phyloP scores from a whole-genome alignment of 2,797 vertebrate genomes.

The Carcharodon carcharias region DNA sequence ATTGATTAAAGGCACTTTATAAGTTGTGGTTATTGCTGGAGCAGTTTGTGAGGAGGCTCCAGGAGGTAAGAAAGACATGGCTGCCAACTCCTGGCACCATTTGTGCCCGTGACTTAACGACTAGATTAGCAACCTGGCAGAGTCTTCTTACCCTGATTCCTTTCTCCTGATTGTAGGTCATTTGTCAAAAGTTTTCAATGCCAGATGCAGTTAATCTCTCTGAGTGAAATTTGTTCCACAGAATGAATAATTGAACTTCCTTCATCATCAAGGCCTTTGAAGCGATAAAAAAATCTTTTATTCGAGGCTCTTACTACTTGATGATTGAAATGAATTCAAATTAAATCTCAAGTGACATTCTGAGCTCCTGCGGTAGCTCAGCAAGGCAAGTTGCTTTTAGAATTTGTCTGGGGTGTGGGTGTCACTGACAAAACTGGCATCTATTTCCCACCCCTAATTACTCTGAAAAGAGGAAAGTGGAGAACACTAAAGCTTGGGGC shows the following conservation, averaged over 20 bases:
- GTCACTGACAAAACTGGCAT: neutral
- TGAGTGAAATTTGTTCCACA: neutral
- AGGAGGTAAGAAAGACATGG: no score
- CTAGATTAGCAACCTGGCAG: neutral
- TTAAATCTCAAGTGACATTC: neutral
- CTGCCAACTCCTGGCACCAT: neutral
- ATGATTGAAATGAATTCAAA: neutral
- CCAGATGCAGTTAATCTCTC: neutral
- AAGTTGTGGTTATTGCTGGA: no score
- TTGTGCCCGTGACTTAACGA: neutral
- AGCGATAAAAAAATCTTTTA: neutral
- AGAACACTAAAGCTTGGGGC: neutral
- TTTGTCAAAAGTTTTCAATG: conserved; percentile 12
- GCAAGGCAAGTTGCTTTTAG: neutral
- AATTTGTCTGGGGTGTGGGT: neutral
- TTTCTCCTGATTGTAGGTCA: neutral
- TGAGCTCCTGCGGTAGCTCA: neutral
- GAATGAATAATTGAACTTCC: conserved; percentile 4
- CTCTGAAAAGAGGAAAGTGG: no score
- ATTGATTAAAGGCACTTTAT: no score
- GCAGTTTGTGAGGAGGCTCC: no score
- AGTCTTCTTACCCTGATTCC: neutral
- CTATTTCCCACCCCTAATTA: neutral
- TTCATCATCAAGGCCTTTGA: neutral
- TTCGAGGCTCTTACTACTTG: neutral